Percentiles rank a stretch among this genome's conserved stretches.
Evolutionary conservation across 2,797 vertebrate species (phyloP).

Genomic region (Eleutherodactylus coqui): DNA sequence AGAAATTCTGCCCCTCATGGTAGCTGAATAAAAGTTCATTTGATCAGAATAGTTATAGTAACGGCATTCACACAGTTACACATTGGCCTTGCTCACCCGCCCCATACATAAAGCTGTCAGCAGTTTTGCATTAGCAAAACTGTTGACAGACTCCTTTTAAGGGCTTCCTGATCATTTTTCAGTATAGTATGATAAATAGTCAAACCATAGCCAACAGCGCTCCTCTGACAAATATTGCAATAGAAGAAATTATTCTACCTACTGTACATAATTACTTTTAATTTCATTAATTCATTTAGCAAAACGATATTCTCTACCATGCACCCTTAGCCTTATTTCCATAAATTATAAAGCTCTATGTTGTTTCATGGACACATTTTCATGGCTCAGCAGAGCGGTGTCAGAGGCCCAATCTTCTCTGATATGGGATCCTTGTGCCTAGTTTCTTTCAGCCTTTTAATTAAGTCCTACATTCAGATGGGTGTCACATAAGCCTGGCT

Average conservation of each 20-base stretch:
- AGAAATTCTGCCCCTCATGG: no score
- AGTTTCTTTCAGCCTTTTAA: constrained; percentile 68
- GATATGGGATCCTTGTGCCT: constrained; percentile 60
- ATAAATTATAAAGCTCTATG: constrained; percentile 80
- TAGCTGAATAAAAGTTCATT: no score
- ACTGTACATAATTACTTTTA: constrained; percentile 8
- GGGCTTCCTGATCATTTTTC: neutral
- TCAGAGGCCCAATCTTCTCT: constrained; percentile 49
- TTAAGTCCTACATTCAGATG: constrained; percentile 70
- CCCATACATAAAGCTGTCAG: no score
- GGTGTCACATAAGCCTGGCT: constrained; percentile 68
- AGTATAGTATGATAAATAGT: neutral
- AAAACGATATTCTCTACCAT: constrained; percentile 66
- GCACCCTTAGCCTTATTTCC: constrained; percentile 76
- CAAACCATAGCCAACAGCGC: neutral
- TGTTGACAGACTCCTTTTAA: no score
- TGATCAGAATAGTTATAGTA: no score
- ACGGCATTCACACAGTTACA: no score
- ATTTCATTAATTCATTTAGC: constrained; percentile 33
- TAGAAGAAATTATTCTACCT: constrained; percentile 7
- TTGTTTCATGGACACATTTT: constrained; percentile 73
- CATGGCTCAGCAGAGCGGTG: constrained; percentile 71
- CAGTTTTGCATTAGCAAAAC: no score
- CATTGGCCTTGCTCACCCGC: no score
- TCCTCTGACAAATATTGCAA: neutral